Percentiles rank a stretch among this genome's conserved stretches.
These are phyloP conservation scores for Chaetodon auriga DNA, from an alignment of 2,113 vertebrate genomes.

Conservation along the genomic window DNA sequence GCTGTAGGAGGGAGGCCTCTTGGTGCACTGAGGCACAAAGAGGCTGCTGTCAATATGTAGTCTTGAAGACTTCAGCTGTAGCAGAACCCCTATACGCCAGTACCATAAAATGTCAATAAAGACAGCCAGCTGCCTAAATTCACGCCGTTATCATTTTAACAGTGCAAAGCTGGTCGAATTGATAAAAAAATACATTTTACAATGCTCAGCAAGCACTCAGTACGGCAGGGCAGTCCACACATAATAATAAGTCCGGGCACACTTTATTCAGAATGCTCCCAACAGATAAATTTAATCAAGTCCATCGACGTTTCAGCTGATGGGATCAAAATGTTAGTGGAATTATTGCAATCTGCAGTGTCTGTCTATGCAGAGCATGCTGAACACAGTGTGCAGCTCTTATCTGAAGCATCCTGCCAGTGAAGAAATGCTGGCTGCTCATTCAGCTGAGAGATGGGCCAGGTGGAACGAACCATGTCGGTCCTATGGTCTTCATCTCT, in stretches of 20 bases:
- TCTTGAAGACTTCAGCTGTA: not conserved
- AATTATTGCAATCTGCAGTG: slow-evolving; percentile 34
- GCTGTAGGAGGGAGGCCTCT: not conserved
- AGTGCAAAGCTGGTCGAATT: not conserved
- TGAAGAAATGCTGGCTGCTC: slow-evolving; percentile 70
- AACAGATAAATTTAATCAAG: slow-evolving; percentile 46
- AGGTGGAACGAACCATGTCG: slow-evolving; percentile 60
- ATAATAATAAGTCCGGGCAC: slow-evolving; percentile 24
- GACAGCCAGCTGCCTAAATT: not conserved
- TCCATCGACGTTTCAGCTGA: slow-evolving; percentile 41
- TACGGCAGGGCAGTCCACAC: not conserved
- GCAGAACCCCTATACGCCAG: not conserved
- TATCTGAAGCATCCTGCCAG: slow-evolving; percentile 61
- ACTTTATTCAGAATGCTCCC: slow-evolving; percentile 34
- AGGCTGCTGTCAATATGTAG: not conserved
- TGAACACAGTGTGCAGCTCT: slow-evolving; percentile 60
- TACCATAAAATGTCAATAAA: slow-evolving; percentile 7
- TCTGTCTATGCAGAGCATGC: slow-evolving; percentile 39
- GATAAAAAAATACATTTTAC: slow-evolving; percentile 19
- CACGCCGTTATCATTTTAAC: slow-evolving; percentile 16
- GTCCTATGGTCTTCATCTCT: slow-evolving; percentile 36
- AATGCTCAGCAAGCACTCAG: not conserved
- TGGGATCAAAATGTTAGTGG: slow-evolving; percentile 50
- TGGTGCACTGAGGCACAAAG: not conserved
- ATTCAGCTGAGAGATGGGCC: slow-evolving; percentile 63